A percentile compares a stretch with the other conserved stretches of the same genome.
Conservation (phyloP, 2,113 vertebrate species). For the Rallus limicola region DNA sequence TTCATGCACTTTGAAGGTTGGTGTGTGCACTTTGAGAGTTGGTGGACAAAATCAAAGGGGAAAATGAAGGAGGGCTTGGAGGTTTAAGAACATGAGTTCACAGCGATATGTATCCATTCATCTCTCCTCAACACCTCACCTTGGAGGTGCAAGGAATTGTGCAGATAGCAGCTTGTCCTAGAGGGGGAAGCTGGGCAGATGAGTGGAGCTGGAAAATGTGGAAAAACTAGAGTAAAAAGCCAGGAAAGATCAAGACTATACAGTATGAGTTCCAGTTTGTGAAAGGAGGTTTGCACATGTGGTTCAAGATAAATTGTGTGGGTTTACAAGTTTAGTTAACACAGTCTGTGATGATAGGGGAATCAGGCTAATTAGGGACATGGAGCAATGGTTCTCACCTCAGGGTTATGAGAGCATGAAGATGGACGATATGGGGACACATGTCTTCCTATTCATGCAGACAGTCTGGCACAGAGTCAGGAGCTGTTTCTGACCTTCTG, state of each 20-base stretch:
- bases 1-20: not conserved
- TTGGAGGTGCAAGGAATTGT: not conserved
- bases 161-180: not conserved
- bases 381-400: not conserved
- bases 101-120: not conserved
- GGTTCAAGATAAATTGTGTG: not conserved
- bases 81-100: not conserved
- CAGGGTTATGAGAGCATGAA: not conserved
- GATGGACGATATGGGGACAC: not conserved
- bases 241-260: not conserved
- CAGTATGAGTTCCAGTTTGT: not conserved
- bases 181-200: not conserved
- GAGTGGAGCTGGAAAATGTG: not conserved
- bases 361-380: not conserved
- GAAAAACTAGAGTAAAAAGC: not conserved
- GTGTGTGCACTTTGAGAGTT: not conserved
- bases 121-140: not conserved
- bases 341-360: not conserved
- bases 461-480: not conserved
- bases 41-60: not conserved
- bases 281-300: not conserved
- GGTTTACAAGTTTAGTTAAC: not conserved
- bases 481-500: not conserved
- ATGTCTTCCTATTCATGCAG: not conserved
- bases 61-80: not conserved